Percentiles rank a stretch among this genome's conserved stretches.
These are phyloP conservation scores for Netelia virgata DNA, from an alignment of 2,888 invertebrate genomes.

Conservation along the genomic window DNA sequence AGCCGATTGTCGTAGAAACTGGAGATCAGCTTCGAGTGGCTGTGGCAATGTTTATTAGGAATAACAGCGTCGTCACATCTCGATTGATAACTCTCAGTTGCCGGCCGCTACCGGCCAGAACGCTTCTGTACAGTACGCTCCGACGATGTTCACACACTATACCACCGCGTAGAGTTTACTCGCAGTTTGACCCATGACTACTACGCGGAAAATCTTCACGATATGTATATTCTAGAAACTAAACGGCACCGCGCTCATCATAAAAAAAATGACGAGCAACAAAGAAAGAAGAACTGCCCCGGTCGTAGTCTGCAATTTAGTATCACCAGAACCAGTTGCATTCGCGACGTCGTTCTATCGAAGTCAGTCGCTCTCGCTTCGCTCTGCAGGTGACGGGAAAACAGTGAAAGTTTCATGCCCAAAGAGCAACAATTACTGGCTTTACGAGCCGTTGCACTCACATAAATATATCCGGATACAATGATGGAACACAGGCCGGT, in stretches of 20 bases:
- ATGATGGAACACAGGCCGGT: slow-evolving; percentile 28
- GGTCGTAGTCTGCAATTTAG: background rate
- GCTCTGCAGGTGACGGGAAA: background rate
- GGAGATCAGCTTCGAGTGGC: too few relatives aligned
- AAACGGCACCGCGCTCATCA: background rate
- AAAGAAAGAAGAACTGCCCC: background rate
- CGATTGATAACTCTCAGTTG: background rate
- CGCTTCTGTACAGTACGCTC: background rate
- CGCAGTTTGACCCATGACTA: background rate
- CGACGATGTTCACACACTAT: background rate
- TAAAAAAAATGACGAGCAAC: background rate
- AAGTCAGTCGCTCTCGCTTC: slow-evolving; percentile 3
- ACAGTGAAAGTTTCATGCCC: background rate
- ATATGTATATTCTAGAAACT: background rate
- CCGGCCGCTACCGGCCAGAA: background rate
- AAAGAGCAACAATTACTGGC: too few relatives aligned
- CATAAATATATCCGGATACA: too few relatives aligned
- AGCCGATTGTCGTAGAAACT: too few relatives aligned
- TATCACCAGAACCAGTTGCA: background rate
- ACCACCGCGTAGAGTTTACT: background rate
- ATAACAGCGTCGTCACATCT: background rate
- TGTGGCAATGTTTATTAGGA: too few relatives aligned
- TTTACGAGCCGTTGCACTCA: too few relatives aligned
- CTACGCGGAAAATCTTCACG: background rate
- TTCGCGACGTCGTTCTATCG: background rate